phyloP scores from a whole-genome alignment of 2,113 vertebrate genomes.

The Heptranchias perlo region DNA sequence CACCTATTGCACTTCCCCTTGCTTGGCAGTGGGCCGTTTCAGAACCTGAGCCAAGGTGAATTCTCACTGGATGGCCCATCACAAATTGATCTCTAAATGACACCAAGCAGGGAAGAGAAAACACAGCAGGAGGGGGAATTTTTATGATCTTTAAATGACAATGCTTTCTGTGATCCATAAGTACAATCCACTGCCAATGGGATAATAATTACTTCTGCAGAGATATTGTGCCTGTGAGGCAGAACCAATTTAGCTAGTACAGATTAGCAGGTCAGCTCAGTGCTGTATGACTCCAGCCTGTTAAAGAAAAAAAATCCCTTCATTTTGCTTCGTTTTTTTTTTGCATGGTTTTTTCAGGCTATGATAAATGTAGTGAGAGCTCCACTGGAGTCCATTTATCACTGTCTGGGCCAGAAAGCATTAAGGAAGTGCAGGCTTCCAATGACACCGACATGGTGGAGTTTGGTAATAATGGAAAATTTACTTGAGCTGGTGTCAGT shows the following conservation, averaged over 20 bases:
- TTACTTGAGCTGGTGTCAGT: slow-evolving; percentile 37
- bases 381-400: slow-evolving; percentile 34
- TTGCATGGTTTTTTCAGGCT: not conserved
- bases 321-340: slow-evolving; percentile 26
- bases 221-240: slow-evolving; percentile 37
- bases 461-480: slow-evolving; percentile 38
- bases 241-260: slow-evolving; percentile 36
- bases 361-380: slow-evolving; percentile 37
- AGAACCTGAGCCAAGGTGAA: slow-evolving; percentile 42
- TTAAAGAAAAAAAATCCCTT: not conserved
- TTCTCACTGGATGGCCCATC: slow-evolving; percentile 40
- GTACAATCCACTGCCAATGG: slow-evolving; percentile 35
- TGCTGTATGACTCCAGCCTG: slow-evolving; percentile 25
- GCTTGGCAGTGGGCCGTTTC: slow-evolving; percentile 38
- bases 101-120: not conserved
- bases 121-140: slow-evolving; percentile 35
- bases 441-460: slow-evolving; percentile 35
- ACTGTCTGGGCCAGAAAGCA: slow-evolving; percentile 37
- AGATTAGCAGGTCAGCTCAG: slow-evolving; percentile 36
- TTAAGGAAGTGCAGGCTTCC: slow-evolving; percentile 34
- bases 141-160: slow-evolving; percentile 37
- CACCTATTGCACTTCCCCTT: not conserved
- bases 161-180: slow-evolving; percentile 35
- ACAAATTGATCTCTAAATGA: slow-evolving; percentile 36
- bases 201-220: slow-evolving; percentile 38